Conservation (phyloP, 2,113 vertebrate genomes). For the Chaetodon trifascialis region DNA sequence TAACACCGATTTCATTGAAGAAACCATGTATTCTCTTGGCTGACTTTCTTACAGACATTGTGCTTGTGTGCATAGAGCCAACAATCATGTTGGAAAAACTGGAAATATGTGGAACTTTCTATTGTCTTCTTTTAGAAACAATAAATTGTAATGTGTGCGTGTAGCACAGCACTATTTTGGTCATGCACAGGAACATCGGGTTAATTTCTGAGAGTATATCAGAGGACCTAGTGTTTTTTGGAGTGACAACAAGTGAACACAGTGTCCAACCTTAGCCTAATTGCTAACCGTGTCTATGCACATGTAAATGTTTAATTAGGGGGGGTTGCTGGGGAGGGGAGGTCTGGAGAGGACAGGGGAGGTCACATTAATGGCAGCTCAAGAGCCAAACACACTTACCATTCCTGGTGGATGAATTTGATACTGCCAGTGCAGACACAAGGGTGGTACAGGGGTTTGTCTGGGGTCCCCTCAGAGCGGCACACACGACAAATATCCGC, state of each 20-base stretch:
- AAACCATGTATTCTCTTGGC: not conserved
- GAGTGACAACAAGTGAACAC: not conserved
- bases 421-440: slow-evolving; percentile 99
- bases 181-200: no score
- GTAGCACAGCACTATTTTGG: not conserved
- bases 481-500: slow-evolving; percentile 99
- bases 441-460: slow-evolving; percentile 98
- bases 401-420: slow-evolving; percentile 99
- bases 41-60: not conserved
- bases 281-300: not conserved
- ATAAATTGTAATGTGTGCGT: not conserved
- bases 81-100: not conserved
- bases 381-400: slow-evolving; percentile 85
- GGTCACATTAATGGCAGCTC: not conserved
- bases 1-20: not conserved
- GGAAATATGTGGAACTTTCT: not conserved
- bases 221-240: not conserved
- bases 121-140: not conserved
- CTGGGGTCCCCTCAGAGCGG: slow-evolving; percentile 96
- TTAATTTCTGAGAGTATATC: not conserved
- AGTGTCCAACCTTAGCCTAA: not conserved
- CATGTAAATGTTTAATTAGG: not conserved
- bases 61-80: not conserved
- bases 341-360: not conserved
- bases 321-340: not conserved